These are phyloP conservation scores for Vicugna pacos DNA, from an alignment of 2,113 vertebrate genomes.

Conservation along the genomic window DNA sequence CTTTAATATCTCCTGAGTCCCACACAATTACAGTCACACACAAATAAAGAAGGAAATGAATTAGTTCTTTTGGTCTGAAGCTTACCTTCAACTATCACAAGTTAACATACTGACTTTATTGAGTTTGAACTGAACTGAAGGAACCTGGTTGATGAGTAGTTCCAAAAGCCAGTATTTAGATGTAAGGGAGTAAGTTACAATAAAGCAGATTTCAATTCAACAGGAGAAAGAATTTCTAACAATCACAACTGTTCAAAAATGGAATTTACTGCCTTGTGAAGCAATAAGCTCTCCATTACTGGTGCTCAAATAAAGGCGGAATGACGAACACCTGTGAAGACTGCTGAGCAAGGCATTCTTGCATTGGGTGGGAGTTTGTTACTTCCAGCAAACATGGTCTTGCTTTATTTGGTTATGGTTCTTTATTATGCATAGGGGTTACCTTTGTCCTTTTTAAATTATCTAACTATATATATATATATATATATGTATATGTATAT, in stretches of 20 bases:
- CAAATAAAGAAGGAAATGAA: constrained; percentile 63
- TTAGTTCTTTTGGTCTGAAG: constrained; percentile 58
- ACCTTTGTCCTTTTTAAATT: background rate
- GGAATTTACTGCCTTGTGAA: background rate
- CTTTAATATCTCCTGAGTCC: constrained; percentile 85
- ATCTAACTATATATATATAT: background rate
- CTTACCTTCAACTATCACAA: constrained; percentile 51
- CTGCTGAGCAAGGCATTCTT: constrained; percentile 10
- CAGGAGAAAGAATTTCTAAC: constrained; percentile 24
- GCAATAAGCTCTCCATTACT: background rate
- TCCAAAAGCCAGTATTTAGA: constrained; percentile 19
- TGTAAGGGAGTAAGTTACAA: constrained; percentile 1
- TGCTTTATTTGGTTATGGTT: background rate
- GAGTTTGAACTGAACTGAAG: constrained; percentile 22
- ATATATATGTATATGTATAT: too few relatives aligned
- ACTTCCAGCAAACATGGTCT: background rate
- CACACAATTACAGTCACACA: background rate
- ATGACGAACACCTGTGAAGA: constrained; percentile 25
- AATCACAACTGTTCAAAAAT: constrained; percentile 18
- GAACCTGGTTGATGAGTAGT: background rate
- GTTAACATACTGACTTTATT: background rate
- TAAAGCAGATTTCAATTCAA: constrained; percentile 22
- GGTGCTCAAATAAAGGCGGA: background rate
- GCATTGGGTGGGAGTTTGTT: background rate
- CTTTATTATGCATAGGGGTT: background rate